Evolutionary conservation across 2,888 invertebrate genomes (phyloP).

Genomic region (Trimorus sp.): DNA sequence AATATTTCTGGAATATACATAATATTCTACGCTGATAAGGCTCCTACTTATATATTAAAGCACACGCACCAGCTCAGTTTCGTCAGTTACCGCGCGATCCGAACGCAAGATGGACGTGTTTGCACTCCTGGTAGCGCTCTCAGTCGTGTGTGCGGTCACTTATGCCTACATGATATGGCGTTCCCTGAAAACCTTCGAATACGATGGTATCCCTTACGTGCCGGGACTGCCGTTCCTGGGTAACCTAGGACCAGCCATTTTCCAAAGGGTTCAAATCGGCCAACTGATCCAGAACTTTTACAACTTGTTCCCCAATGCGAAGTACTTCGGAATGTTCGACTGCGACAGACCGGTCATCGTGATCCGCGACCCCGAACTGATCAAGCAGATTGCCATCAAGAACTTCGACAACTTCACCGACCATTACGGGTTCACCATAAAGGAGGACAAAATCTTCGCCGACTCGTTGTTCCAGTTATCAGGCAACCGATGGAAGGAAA

Average conservation of each 20-base stretch:
- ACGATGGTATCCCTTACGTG: conserved; percentile 48
- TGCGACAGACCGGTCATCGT: conserved; percentile 67
- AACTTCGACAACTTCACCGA: conserved; percentile 26
- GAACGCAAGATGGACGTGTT: neutral
- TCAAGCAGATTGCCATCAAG: conserved; percentile 58
- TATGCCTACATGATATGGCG: conserved; percentile 5
- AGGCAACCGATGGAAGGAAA: conserved; percentile 76
- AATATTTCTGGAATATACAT: too few species aligned
- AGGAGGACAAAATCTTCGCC: conserved; percentile 66
- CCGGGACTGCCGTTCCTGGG: conserved; percentile 60
- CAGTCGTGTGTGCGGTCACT: neutral
- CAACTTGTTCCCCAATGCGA: conserved; percentile 63
- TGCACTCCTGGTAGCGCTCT: neutral
- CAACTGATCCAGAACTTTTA: conserved; percentile 62
- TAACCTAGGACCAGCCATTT: conserved; percentile 60
- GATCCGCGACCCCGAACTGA: conserved; percentile 70
- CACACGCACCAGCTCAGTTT: too few species aligned
- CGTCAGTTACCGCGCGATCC: too few species aligned
- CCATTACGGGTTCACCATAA: conserved; percentile 56
- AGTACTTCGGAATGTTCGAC: conserved; percentile 72
- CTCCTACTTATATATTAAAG: too few species aligned
- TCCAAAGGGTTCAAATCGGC: conserved; percentile 45
- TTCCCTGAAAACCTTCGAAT: conserved; percentile 11
- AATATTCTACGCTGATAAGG: too few species aligned
- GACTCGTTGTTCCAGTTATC: conserved; percentile 68